Conservation (phyloP, 1,140 invertebrate species). For the Atopsyche davidsoni region DNA sequence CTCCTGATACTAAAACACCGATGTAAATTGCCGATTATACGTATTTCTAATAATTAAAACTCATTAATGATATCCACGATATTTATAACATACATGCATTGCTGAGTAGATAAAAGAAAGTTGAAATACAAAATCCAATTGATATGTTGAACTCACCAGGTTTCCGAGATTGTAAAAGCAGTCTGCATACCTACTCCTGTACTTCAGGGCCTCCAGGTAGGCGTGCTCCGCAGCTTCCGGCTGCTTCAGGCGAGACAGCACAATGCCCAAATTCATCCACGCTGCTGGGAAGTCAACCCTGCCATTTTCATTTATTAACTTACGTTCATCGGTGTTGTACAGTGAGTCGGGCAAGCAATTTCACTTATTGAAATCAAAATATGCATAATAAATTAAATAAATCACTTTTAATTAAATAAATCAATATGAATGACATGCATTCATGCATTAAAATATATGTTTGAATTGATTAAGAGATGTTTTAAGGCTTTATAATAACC, state of each 20-base stretch:
- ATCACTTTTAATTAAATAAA: too few species aligned
- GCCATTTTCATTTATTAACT: too few species aligned
- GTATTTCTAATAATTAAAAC: constrained; percentile 8
- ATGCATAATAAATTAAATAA: too few species aligned
- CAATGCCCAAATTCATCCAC: constrained; percentile 97
- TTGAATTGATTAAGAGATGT: too few species aligned
- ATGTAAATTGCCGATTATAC: constrained; percentile 26
- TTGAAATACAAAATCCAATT: constrained; percentile 10
- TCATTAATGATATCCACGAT: constrained; percentile 12
- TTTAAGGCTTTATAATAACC: too few species aligned
- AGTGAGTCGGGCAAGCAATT: too few species aligned
- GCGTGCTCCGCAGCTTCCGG: constrained; percentile 68
- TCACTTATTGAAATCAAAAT: too few species aligned
- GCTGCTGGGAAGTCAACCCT: constrained; percentile 87
- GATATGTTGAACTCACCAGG: constrained; percentile 57
- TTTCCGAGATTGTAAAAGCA: constrained; percentile 94
- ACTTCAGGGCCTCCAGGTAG: constrained; percentile 70
- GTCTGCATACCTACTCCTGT: constrained; percentile 80
- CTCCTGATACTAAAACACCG: constrained; percentile 52
- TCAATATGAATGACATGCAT: too few species aligned
- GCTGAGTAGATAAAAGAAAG: constrained; percentile 13
- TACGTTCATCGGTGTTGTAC: too few species aligned
- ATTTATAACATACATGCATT: constrained; percentile 10
- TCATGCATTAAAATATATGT: too few species aligned
- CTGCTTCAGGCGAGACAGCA: constrained; percentile 69